phyloP scores from a whole-genome alignment of 2,888 invertebrate species.

The Acanthacorydalis orientalis region DNA sequence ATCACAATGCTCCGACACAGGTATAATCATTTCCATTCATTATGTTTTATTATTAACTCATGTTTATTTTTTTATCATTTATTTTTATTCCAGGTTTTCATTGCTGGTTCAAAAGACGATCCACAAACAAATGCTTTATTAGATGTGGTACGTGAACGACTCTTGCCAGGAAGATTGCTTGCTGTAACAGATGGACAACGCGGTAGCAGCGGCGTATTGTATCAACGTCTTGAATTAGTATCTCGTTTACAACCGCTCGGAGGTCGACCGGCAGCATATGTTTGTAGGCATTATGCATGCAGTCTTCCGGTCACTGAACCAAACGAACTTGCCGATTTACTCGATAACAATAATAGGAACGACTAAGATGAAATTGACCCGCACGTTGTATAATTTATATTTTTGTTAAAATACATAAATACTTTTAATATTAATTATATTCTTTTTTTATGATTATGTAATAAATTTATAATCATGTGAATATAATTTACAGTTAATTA shows the following conservation, averaged over 20 bases:
- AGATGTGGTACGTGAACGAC: slow-evolving; percentile 41
- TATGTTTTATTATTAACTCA: neutral
- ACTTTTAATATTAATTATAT: too few species aligned
- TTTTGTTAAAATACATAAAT: too few species aligned
- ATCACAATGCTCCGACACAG: slow-evolving; percentile 55
- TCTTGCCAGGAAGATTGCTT: slow-evolving; percentile 51
- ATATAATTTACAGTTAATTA: too few species aligned
- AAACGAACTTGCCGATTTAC: slow-evolving; percentile 38
- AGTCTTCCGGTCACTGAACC: slow-evolving; percentile 56
- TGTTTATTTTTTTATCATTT: neutral
- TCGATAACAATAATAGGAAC: slow-evolving; percentile 25
- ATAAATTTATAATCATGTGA: too few species aligned
- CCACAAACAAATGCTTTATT: slow-evolving; percentile 49
- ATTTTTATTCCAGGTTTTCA: slow-evolving; percentile 36
- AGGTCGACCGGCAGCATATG: slow-evolving; percentile 53
- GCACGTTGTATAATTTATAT: too few species aligned
- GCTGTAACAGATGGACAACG: slow-evolving; percentile 34
- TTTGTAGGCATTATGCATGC: slow-evolving; percentile 62
- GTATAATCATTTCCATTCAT: slow-evolving; percentile 24
- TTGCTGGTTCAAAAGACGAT: slow-evolving; percentile 44
- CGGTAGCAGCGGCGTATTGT: slow-evolving; percentile 20
- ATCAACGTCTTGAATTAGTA: slow-evolving; percentile 23
- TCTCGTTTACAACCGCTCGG: slow-evolving; percentile 35
- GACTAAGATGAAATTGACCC: too few species aligned
- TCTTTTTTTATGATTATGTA: too few species aligned